Percentiles rank a stretch among this genome's conserved stretches.
These are phyloP conservation scores for Adelosebastes latens DNA, from an alignment of 2,797 vertebrate species.

Conservation along the genomic window DNA sequence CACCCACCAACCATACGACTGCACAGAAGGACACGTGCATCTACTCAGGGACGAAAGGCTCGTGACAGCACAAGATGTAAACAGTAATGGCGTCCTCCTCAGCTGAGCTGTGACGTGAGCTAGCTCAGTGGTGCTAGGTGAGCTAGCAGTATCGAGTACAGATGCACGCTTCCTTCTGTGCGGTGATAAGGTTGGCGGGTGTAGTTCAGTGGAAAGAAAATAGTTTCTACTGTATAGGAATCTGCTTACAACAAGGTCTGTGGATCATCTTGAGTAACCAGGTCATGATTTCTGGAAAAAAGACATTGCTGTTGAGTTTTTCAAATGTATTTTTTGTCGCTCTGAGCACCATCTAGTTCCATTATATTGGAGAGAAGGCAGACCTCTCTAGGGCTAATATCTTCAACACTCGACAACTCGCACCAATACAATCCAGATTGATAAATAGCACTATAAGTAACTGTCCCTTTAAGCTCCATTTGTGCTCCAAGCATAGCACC, in stretches of 20 bases:
- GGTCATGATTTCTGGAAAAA: no score
- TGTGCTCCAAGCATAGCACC: not conserved
- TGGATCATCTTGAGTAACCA: no score
- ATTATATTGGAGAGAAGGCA: not conserved
- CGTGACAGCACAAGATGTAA: no score
- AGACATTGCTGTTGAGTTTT: no score
- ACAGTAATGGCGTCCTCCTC: no score
- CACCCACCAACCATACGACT: no score
- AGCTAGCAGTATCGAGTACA: no score
- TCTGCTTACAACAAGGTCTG: not conserved
- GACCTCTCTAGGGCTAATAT: not conserved
- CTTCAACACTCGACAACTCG: no score
- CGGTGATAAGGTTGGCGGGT: not conserved
- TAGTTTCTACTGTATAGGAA: not conserved
- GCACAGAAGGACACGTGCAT: no score
- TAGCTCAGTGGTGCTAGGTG: not conserved
- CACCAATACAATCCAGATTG: not conserved
- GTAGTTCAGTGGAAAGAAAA: not conserved
- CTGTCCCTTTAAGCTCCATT: not conserved
- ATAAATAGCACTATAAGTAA: not conserved
- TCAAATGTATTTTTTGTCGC: no score
- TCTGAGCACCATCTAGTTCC: no score
- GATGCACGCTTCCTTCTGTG: not conserved
- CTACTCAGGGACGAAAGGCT: no score
- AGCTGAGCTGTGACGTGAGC: not conserved